phyloP scores from a whole-genome alignment of 2,113 vertebrate species.

The Gymnobelideus leadbeateri region DNA sequence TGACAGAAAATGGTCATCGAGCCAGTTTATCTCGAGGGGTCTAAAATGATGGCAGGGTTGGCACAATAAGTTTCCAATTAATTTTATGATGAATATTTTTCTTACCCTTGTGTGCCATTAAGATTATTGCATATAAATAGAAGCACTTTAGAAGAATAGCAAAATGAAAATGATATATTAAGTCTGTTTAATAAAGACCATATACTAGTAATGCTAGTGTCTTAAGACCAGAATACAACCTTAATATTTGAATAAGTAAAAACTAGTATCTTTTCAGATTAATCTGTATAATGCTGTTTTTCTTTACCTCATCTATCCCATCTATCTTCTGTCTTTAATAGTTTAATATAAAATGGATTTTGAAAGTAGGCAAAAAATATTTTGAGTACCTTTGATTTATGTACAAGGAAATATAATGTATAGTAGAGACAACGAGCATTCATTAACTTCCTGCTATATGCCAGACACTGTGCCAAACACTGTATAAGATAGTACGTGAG shows the following conservation, averaged over 20 bases:
- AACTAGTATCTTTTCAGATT: conserved; percentile 19
- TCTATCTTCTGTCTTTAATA: conserved; percentile 53
- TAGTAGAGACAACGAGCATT: not conserved
- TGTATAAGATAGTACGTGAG: conserved; percentile 11
- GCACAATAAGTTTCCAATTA: conserved; percentile 65
- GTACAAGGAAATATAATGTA: not conserved
- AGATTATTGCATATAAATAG: conserved; percentile 21
- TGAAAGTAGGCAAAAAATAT: conserved; percentile 43
- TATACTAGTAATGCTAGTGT: conserved; percentile 29
- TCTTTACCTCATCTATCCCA: conserved; percentile 40
- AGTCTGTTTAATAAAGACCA: conserved; percentile 44
- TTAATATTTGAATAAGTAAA: conserved; percentile 51
- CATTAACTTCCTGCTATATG: not conserved
- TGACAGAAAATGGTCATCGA: conserved; percentile 34
- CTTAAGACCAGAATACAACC: conserved; percentile 26
- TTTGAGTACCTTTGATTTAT: conserved; percentile 8
- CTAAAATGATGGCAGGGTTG: conserved; percentile 39
- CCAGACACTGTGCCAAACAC: conserved; percentile 37
- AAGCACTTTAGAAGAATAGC: conserved; percentile 53
- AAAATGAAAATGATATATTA: conserved; percentile 37
- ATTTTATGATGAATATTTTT: conserved; percentile 50
- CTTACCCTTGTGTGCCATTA: conserved; percentile 44
- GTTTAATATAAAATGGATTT: conserved; percentile 61
- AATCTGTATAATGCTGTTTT: conserved; percentile 40
- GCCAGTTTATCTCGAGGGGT: conserved; percentile 34